phyloP scores from a whole-genome alignment of 2,888 invertebrate species.

The Platerodrilus igneus region DNA sequence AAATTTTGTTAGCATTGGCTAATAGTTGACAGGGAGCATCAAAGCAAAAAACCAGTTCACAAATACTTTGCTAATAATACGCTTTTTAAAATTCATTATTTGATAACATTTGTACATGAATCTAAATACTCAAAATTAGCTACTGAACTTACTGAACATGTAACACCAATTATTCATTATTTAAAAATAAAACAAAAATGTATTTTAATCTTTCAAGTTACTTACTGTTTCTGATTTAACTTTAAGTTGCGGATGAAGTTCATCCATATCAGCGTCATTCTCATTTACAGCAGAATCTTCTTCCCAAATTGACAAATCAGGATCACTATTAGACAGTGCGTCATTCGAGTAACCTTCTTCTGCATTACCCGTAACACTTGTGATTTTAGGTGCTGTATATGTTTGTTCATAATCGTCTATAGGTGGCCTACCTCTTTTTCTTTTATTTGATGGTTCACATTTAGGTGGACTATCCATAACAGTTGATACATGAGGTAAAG shows the following conservation, averaged over 20 bases:
- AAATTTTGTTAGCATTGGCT: no score
- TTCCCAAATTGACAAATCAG: slow-evolving; percentile 45
- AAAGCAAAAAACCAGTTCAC: no score
- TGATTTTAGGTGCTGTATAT: slow-evolving; percentile 52
- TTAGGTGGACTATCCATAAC: slow-evolving; percentile 46
- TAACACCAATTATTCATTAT: no score
- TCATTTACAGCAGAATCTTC: slow-evolving; percentile 42
- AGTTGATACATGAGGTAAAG: slow-evolving; percentile 45
- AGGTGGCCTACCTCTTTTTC: slow-evolving; percentile 64
- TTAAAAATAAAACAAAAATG: no score
- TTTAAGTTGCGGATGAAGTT: slow-evolving; percentile 28
- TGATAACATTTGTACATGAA: no score
- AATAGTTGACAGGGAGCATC: no score
- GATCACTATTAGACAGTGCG: slow-evolving; percentile 46
- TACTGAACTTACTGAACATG: no score
- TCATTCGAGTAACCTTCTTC: slow-evolving; percentile 46
- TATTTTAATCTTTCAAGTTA: no score
- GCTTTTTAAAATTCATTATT: no score
- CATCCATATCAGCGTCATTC: slow-evolving; percentile 36
- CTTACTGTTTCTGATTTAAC: slow-evolving; percentile 26
- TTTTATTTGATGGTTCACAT: slow-evolving; percentile 49
- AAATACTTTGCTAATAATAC: no score
- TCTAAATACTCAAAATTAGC: no score
- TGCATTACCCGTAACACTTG: slow-evolving; percentile 45
- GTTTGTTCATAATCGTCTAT: slow-evolving; percentile 58